phyloP scores from a whole-genome alignment of 2,888 invertebrate species.

The Meghimatium bilineatum region DNA sequence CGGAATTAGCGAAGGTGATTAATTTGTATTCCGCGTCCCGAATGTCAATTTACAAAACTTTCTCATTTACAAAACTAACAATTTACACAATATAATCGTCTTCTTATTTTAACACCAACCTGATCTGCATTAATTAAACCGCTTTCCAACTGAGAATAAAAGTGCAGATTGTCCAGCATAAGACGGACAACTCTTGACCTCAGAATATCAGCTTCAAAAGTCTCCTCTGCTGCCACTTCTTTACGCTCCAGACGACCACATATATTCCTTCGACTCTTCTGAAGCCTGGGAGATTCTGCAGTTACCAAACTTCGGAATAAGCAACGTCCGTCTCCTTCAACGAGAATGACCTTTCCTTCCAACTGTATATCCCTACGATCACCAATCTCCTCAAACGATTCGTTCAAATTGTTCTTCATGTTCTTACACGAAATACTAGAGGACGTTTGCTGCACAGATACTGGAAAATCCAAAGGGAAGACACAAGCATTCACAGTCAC shows the following conservation, averaged over 20 bases:
- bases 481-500: not conserved
- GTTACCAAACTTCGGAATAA: constrained; percentile 55
- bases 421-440: not conserved
- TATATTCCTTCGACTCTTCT: constrained; percentile 52
- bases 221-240: constrained; percentile 41
- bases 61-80: no score
- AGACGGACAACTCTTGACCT: constrained; percentile 26
- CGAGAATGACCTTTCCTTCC: constrained; percentile 20
- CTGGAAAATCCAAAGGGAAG: not conserved
- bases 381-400: not conserved
- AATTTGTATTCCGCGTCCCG: no score
- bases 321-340: constrained; percentile 39
- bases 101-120: not conserved
- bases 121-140: constrained; percentile 32
- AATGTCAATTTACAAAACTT: no score
- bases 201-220: constrained; percentile 17
- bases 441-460: not conserved
- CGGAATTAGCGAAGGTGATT: no score
- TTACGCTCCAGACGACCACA: constrained; percentile 50
- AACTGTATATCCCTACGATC: not conserved
- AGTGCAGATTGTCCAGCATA: constrained; percentile 39
- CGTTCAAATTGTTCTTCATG: not conserved
- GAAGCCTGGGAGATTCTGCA: constrained; percentile 52
- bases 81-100: no score
- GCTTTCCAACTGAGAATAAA: constrained; percentile 34